Evolutionary conservation across 2,888 invertebrate species (phyloP).

Genomic region (Spisula solida): DNA sequence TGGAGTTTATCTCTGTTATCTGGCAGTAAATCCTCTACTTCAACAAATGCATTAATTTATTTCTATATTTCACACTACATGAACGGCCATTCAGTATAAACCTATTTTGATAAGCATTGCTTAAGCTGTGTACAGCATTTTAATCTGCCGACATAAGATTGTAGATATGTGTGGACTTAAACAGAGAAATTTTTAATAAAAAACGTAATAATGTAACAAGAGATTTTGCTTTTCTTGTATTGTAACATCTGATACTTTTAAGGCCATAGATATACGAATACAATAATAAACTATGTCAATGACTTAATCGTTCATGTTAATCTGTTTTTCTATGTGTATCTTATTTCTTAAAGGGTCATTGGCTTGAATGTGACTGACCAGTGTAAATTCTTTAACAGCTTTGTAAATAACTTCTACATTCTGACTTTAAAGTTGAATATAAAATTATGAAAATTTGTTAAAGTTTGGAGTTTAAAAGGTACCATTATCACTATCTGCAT

Average conservation of each 20-base stretch:
- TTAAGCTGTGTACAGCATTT: not conserved
- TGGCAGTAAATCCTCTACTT: not conserved
- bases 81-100: not conserved
- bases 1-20: conserved; percentile 12
- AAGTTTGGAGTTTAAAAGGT: no score
- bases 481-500: no score
- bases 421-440: no score
- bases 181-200: not conserved
- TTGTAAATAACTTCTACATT: no score
- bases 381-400: no score
- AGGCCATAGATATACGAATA: not conserved
- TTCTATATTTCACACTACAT: not conserved
- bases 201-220: not conserved
- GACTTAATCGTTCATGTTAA: no score
- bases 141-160: not conserved
- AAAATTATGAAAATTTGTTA: no score
- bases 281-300: no score
- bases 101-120: conserved; percentile 12
- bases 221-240: not conserved
- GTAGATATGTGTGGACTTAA: not conserved
- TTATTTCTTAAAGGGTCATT: no score
- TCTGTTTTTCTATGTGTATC: no score
- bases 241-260: not conserved
- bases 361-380: no score
- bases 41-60: conserved; percentile 25